A percentile compares a stretch with the other conserved stretches of the same genome.
Evolutionary conservation across 2,797 vertebrate species (phyloP).

Genomic region (Mallotus villosus): DNA sequence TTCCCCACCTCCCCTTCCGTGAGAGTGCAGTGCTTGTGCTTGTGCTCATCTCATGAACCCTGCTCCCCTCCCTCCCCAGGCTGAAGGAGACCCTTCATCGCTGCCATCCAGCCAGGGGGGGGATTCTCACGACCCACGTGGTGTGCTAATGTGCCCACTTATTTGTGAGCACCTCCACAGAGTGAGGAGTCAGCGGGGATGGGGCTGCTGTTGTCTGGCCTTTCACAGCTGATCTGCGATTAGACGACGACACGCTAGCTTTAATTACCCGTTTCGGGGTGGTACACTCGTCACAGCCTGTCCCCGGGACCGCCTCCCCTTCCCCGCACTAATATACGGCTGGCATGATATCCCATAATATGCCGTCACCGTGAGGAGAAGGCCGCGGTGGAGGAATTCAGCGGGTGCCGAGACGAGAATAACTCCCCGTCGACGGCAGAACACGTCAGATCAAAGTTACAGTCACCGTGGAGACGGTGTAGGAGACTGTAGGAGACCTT

Average conservation of each 20-base stretch:
- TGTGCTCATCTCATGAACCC: conserved; percentile 33
- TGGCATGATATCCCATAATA: conserved; percentile 40
- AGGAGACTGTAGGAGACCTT: too few species aligned
- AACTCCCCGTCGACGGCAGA: neutral
- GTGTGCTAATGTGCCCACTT: conserved; percentile 16
- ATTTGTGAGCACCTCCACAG: conserved; percentile 23
- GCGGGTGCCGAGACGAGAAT: neutral
- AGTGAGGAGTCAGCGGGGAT: conserved; percentile 38
- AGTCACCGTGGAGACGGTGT: neutral
- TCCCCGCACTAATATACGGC: conserved; percentile 33
- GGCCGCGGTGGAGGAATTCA: too few species aligned
- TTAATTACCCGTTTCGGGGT: conserved; percentile 49
- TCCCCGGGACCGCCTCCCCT: conserved; percentile 25
- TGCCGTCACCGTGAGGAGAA: conserved; percentile 15
- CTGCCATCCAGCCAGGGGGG: neutral
- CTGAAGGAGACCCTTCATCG: neutral
- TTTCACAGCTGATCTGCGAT: conserved; percentile 46
- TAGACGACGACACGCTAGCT: conserved; percentile 30
- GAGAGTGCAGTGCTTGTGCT: conserved; percentile 6
- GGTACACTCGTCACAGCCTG: conserved; percentile 29
- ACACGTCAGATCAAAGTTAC: conserved; percentile 10
- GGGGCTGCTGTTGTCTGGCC: conserved; percentile 26
- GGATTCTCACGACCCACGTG: neutral
- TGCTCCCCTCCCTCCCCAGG: conserved; percentile 8
- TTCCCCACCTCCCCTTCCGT: too few species aligned